Conservation (phyloP, 2,797 vertebrate species). For the Margarornis squamiger region DNA sequence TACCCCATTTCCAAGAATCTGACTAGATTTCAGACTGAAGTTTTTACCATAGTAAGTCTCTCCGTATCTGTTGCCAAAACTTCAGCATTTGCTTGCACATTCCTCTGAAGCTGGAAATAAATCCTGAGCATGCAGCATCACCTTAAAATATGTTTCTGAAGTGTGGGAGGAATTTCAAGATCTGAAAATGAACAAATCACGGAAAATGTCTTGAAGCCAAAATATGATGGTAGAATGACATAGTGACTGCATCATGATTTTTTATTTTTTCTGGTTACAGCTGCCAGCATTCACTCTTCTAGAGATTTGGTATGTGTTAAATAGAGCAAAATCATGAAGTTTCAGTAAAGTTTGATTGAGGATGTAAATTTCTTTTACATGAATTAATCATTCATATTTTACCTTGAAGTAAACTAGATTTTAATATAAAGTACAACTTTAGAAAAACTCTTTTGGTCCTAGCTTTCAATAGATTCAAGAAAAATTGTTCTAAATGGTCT, state of each 20-base stretch:
- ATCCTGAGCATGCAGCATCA: not conserved
- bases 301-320: not conserved
- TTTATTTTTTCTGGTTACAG: not conserved
- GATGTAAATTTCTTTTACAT: not conserved
- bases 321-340: not conserved
- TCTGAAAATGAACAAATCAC: constrained; percentile 22
- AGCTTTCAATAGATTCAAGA: not conserved
- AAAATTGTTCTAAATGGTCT: not conserved
- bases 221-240: constrained; percentile 21
- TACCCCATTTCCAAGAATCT: constrained; percentile 25
- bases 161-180: constrained; percentile 55
- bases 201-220: constrained; percentile 33
- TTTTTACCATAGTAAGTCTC: constrained; percentile 1
- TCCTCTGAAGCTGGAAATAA: constrained; percentile 28
- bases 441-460: not conserved
- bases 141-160: constrained; percentile 46
- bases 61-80: constrained; percentile 18
- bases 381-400: not conserved
- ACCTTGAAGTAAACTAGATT: not conserved
- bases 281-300: not conserved
- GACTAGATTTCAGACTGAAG: not conserved
- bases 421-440: not conserved
- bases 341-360: not conserved
- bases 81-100: constrained; percentile 41
- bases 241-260: constrained; percentile 10